A percentile compares a stretch with the other conserved stretches of the same genome.
Evolutionary conservation across 2,888 invertebrate genomes (phyloP).

Genomic region (Lepidocyrtoides sp.): DNA sequence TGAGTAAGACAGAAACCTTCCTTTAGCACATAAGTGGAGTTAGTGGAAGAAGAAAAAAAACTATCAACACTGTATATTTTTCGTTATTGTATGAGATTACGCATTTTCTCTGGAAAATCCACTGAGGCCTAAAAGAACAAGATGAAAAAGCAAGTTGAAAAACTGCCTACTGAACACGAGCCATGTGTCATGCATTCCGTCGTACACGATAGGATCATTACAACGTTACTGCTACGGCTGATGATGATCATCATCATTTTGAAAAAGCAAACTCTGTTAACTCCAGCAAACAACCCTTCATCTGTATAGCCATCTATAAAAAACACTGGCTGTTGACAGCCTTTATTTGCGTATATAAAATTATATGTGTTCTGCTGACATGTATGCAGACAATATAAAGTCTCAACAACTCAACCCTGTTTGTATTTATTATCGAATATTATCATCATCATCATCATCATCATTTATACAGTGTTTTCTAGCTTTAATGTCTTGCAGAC

Average conservation of each 20-base stretch:
- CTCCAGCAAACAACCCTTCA: constrained; percentile 17
- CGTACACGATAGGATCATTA: constrained; percentile 10
- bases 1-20: background rate
- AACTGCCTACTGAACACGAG: constrained; percentile 16
- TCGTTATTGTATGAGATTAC: constrained; percentile 25
- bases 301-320: background rate
- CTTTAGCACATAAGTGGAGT: background rate
- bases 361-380: no score
- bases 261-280: constrained; percentile 23
- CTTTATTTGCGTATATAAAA: background rate
- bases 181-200: constrained; percentile 45
- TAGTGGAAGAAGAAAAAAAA: background rate
- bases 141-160: constrained; percentile 62
- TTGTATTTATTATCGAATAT: constrained; percentile 1
- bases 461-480: constrained; percentile 28
- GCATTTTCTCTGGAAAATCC: constrained; percentile 29
- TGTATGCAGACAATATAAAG: background rate
- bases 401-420: background rate
- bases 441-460: no score
- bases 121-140: no score
- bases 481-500: constrained; percentile 21
- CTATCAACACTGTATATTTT: constrained; percentile 40
- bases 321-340: constrained; percentile 22
- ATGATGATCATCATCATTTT: background rate
- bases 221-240: no score